Evolutionary conservation across 2,797 vertebrate genomes (phyloP).

Genomic region (Emys orbicularis): DNA sequence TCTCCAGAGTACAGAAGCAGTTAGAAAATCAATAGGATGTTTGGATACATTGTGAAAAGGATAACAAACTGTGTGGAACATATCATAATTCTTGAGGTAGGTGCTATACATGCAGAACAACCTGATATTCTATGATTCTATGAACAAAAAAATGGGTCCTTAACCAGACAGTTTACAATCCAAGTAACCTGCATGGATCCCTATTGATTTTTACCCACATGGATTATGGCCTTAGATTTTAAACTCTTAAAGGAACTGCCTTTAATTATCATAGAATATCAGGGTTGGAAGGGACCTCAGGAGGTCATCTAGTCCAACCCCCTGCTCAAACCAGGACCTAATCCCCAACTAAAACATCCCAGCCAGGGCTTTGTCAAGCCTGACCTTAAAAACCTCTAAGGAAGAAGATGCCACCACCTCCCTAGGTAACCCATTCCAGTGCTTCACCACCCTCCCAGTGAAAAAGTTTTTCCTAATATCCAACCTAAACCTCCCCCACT

Average conservation of each 20-base stretch:
- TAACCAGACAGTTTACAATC: not conserved
- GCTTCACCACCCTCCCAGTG: no score
- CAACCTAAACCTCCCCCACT: no score
- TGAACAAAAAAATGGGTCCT: not conserved
- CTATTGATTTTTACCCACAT: not conserved
- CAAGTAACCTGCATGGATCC: not conserved
- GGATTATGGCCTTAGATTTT: not conserved
- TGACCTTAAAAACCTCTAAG: no score
- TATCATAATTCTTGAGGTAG: not conserved
- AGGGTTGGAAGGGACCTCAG: no score
- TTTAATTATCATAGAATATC: not conserved
- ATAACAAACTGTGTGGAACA: constrained; percentile 1
- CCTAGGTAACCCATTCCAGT: no score
- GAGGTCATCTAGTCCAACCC: no score
- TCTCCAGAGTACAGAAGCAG: not conserved
- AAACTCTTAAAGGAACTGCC: not conserved
- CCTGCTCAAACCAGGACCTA: no score
- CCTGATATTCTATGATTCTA: no score
- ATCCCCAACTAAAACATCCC: no score
- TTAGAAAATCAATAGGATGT: not conserved
- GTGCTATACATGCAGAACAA: not conserved
- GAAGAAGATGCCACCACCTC: no score
- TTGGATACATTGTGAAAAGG: not conserved
- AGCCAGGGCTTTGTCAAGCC: no score
- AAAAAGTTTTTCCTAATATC: no score